Conservation (phyloP, 2,113 vertebrate species). For the Galbula dea region DNA sequence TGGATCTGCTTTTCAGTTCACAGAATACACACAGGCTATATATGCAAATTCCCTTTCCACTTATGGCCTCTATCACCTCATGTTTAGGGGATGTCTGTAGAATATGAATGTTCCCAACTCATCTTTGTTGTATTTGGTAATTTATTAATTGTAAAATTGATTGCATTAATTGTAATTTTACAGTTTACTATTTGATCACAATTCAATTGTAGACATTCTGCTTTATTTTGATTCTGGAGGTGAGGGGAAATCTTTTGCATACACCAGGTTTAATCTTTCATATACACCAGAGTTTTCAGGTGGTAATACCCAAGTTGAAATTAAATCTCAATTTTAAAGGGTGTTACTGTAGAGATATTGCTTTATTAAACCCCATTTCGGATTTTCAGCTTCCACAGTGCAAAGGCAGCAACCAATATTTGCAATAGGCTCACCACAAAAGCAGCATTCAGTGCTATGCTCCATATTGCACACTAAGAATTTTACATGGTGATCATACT, state of each 20-base stretch:
- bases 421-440: background rate
- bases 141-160: background rate
- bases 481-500: background rate
- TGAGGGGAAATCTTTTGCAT: background rate
- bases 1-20: background rate
- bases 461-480: background rate
- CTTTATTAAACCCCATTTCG: conserved; percentile 4
- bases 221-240: background rate
- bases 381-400: background rate
- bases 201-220: background rate
- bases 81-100: background rate
- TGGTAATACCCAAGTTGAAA: background rate
- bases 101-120: background rate
- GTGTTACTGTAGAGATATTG: background rate
- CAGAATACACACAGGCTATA: background rate
- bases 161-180: background rate
- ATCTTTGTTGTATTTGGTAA: background rate
- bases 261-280: background rate
- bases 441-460: background rate
- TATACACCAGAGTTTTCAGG: background rate
- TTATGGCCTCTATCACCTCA: background rate
- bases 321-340: conserved; percentile 12
- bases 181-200: background rate
- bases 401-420: background rate
- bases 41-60: background rate